Evolutionary conservation across 2,113 vertebrate species (phyloP).

Genomic region (Monarcha castaneiventris): DNA sequence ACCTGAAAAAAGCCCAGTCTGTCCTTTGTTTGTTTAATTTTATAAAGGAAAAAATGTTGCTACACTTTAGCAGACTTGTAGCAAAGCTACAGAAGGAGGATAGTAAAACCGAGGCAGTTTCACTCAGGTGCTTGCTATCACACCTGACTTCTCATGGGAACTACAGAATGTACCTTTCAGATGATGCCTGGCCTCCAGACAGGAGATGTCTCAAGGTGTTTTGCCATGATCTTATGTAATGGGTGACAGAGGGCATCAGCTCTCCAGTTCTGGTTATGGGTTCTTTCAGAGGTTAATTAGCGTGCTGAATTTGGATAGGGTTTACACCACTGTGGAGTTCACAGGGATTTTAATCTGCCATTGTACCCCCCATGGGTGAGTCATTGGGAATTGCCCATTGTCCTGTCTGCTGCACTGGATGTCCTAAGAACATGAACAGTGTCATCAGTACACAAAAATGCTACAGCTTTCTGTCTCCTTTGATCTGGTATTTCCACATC

Average conservation of each 20-base stretch:
- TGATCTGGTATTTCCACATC: background rate
- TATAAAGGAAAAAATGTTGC: background rate
- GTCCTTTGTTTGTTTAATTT: background rate
- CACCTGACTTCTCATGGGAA: background rate
- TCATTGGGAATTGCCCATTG: background rate
- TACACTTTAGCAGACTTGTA: background rate
- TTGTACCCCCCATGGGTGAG: no score
- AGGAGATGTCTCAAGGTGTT: no score
- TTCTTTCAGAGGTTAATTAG: background rate
- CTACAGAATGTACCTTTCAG: background rate
- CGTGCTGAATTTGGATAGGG: background rate
- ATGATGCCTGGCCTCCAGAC: background rate
- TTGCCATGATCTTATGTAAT: rapidly evolving
- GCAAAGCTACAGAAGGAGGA: background rate
- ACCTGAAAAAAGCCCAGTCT: background rate
- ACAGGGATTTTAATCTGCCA: background rate
- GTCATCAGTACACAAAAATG: background rate
- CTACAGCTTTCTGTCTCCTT: background rate
- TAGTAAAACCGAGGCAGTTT: background rate
- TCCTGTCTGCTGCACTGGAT: background rate
- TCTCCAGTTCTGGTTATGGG: rapidly evolving
- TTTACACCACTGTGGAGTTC: background rate
- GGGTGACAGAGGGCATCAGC: background rate
- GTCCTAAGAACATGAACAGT: background rate
- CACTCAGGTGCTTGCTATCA: rapidly evolving